phyloP scores from a whole-genome alignment of 2,888 invertebrate genomes.

The Erebia aethiops region DNA sequence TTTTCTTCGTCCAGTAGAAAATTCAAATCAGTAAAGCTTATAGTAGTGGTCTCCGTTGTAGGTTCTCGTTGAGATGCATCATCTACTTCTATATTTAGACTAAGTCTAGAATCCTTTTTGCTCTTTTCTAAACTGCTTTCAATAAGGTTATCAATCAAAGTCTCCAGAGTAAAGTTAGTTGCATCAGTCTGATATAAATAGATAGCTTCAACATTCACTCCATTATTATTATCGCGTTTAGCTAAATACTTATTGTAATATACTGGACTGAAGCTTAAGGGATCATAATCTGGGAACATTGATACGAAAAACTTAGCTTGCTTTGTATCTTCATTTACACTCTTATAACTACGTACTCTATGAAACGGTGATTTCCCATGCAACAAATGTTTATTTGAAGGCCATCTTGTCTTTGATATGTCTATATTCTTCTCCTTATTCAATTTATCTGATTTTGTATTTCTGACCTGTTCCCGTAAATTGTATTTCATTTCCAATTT shows the following conservation, averaged over 20 bases:
- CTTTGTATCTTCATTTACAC: slow-evolving; percentile 27
- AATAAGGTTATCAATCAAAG: slow-evolving; percentile 61
- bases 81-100: slow-evolving; percentile 19
- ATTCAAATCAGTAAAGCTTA: slow-evolving; percentile 21
- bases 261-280: slow-evolving; percentile 45
- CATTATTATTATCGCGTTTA: slow-evolving; percentile 46
- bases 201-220: slow-evolving; percentile 45
- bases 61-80: slow-evolving; percentile 17
- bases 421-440: slow-evolving; percentile 53
- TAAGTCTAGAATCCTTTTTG: slow-evolving; percentile 36
- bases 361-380: slow-evolving; percentile 41
- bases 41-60: slow-evolving; percentile 40
- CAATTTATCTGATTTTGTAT: slow-evolving; percentile 54
- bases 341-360: slow-evolving; percentile 30
- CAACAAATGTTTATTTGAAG: slow-evolving; percentile 51
- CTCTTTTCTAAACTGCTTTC: slow-evolving; percentile 51
- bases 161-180: slow-evolving; percentile 56
- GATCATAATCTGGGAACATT: slow-evolving; percentile 38
- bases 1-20: slow-evolving; percentile 1
- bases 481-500: slow-evolving; percentile 66
- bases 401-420: slow-evolving; percentile 64
- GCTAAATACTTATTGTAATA: slow-evolving; percentile 60
- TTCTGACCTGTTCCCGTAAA: slow-evolving; percentile 65
- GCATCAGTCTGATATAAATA: slow-evolving; percentile 49
- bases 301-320: slow-evolving; percentile 37